phyloP scores from a whole-genome alignment of 2,888 invertebrate genomes.

The Rhagonycha fulva region DNA sequence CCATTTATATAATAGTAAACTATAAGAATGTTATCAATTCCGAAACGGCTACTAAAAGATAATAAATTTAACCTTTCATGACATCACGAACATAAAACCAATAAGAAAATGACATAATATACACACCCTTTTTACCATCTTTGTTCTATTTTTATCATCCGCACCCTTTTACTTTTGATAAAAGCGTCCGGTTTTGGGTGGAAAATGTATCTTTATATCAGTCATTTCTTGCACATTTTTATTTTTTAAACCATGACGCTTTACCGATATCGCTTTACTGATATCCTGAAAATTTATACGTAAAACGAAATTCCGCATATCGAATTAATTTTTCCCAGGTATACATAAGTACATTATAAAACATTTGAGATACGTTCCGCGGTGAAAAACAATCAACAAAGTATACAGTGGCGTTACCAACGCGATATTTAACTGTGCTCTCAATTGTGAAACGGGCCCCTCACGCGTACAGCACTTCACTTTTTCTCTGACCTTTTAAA shows the following conservation, averaged over 20 bases:
- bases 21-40: background rate
- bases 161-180: slow-evolving; percentile 23
- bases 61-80: background rate
- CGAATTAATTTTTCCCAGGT: too few relatives aligned
- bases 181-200: slow-evolving; percentile 27
- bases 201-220: background rate
- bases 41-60: background rate
- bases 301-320: too few relatives aligned
- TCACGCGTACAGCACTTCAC: too few relatives aligned
- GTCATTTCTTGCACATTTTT: background rate
- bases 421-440: too few relatives aligned
- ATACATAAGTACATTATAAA: too few relatives aligned
- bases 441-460: too few relatives aligned
- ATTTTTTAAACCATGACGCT: background rate
- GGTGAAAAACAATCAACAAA: too few relatives aligned
- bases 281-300: too few relatives aligned
- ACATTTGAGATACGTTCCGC: too few relatives aligned
- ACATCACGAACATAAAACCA: background rate
- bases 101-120: background rate
- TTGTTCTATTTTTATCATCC: slow-evolving; percentile 5
- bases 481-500: too few relatives aligned
- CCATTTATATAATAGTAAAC: too few relatives aligned
- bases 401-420: too few relatives aligned
- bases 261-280: background rate
- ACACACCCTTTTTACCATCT: slow-evolving; percentile 11